Evolutionary conservation across 1,140 invertebrate genomes (phyloP), one percentile per base, ranked within the genome.

Genomic region (Halesus radiatus): DNA sequence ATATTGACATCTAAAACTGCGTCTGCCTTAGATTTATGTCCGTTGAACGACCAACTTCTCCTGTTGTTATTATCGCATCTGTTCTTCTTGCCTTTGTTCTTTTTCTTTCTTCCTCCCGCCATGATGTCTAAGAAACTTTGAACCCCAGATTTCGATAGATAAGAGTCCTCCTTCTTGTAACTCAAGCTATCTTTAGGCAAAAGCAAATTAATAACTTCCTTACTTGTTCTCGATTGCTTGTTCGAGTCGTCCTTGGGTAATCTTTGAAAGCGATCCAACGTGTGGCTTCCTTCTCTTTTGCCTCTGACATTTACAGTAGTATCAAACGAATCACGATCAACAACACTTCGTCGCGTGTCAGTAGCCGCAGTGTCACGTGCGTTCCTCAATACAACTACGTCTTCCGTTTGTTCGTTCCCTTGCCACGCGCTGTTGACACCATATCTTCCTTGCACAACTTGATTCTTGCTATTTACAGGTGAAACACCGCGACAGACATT

Each of bases 61-160:
- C 68, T 74, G n/a, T 77, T 74, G 32, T 78, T 83, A 22, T 80
- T 79, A 10, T 72, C 68, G 16, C 37, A 53, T 80, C 66, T 66
- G n/a, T 80, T 80, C 10, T 52, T 73, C 29, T 60, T 56, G 18
- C 62, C 53, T 78, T 54, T 78, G 26, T 45, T 83, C 79, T 18
- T 20, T 66, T 53, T 76, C 64, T 52, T 74, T 81, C 54, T 76
- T 76, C 53, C 72, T 18, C 37, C 82, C 18, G n/a, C 62, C 80
- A 83, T 83, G 13, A 76, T 83, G n/a, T 81, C 80, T 13, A 83
- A 66, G 8, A 83, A 68, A 56, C 53, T 81, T 60, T 83, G 82
- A 7, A 83, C 81, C 7, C 81, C 81, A 29, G 68, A 37, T 60
- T 78, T 81, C 15, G 70, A 62, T n/a, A 79, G 73, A 64, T 83